A percentile compares a stretch with the other conserved stretches of the same genome.
phyloP scores from a whole-genome alignment of 2,797 vertebrate genomes.

The Pipistrellus pipistrellus region DNA sequence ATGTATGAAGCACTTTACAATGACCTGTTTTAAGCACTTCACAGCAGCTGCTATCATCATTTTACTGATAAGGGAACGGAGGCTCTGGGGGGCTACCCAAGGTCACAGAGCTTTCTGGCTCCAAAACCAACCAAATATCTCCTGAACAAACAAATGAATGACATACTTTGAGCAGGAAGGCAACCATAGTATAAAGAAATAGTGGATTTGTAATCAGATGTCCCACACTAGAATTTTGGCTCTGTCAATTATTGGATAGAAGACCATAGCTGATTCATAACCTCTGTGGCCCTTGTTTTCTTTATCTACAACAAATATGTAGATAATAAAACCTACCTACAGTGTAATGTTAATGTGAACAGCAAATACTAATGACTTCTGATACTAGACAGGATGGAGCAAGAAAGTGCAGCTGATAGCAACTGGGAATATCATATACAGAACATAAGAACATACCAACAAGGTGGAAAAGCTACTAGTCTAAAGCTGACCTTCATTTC shows the following conservation, averaged over 20 bases:
- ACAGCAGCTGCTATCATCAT: not conserved
- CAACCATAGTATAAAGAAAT: not conserved
- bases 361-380: not conserved
- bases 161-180: not conserved
- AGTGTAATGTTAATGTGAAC: constrained; percentile 3
- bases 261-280: not conserved
- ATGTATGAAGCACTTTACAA: not conserved
- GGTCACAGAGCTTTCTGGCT: not conserved
- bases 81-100: not conserved
- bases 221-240: not conserved
- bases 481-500: not conserved
- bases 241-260: not conserved
- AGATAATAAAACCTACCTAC: constrained; percentile 31
- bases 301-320: constrained; percentile 20
- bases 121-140: not conserved
- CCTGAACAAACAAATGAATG: not conserved
- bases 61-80: not conserved
- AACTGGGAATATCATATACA: not conserved
- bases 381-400: not conserved
- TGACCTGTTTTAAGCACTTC: not conserved
- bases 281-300: not conserved
- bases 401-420: not conserved
- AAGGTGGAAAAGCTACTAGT: not conserved
- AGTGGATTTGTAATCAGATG: not conserved
- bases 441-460: not conserved